Conservation (phyloP, 92 coral and sea anemone genomes). For the Phenganax stokvisi region DNA sequence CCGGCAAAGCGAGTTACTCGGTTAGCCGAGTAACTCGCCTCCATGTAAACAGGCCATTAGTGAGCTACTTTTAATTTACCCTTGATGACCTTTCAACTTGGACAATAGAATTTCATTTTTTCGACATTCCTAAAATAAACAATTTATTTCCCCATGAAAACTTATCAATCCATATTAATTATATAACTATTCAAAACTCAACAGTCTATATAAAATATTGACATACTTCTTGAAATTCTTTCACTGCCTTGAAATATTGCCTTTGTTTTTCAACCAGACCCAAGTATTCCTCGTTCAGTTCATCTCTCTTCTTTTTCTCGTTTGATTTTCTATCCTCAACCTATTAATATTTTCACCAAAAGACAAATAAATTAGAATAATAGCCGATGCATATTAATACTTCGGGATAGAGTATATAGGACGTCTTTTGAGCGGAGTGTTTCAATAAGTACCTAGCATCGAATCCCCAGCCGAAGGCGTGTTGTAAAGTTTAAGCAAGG, state of each 20-base stretch:
- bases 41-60: neutral
- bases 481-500: too few relatives aligned
- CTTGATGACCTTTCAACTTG: constrained; percentile 57
- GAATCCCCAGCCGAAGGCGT: too few relatives aligned
- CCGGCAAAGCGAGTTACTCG: neutral
- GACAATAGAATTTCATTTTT: constrained; percentile 90
- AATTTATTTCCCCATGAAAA: neutral
- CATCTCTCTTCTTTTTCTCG: constrained; percentile 86
- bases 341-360: constrained; percentile 35
- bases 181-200: neutral
- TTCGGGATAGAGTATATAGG: neutral
- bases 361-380: neutral
- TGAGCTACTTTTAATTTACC: neutral
- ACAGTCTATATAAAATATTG: neutral
- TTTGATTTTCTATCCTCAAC: constrained; percentile 76
- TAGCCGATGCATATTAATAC: neutral
- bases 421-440: too few relatives aligned
- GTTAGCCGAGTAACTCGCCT: neutral
- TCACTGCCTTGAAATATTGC: constrained; percentile 86
- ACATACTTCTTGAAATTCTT: constrained; percentile 90
- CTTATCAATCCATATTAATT: neutral
- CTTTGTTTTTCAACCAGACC: constrained; percentile 90
- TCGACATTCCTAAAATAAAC: constrained; percentile 72
- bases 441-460: too few relatives aligned
- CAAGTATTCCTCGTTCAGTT: constrained; percentile 76